Evolutionary conservation across 2,113 vertebrate genomes (phyloP).

Genomic region (Phalacrocorax carbo): DNA sequence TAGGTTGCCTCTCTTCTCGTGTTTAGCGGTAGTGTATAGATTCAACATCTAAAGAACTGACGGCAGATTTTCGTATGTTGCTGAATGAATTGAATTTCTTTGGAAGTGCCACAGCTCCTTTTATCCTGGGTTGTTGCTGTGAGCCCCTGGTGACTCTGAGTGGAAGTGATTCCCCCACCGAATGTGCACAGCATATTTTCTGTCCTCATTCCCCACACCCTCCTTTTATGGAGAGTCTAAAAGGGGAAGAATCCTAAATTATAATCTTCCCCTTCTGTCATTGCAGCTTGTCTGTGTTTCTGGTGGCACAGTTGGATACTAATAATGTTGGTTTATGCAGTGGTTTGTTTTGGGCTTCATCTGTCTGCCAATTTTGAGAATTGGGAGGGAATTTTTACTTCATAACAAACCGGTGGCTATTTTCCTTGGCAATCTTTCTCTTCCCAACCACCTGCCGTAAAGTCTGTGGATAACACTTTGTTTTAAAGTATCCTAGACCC

Average conservation of each 20-base stretch:
- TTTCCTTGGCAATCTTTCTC: slow-evolving; percentile 3
- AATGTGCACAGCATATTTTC: neutral
- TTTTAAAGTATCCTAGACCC: neutral
- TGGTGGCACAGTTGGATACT: neutral
- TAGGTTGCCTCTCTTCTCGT: neutral
- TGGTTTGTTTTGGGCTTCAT: neutral
- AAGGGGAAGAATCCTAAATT: neutral
- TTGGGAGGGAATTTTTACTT: neutral
- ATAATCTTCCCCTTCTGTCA: neutral
- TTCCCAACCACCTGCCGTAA: neutral
- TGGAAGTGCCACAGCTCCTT: neutral
- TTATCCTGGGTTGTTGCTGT: neutral
- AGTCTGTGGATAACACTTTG: neutral
- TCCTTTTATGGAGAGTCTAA: neutral
- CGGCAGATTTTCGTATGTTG: fast-evolving
- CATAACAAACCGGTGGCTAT: neutral
- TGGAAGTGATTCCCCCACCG: neutral
- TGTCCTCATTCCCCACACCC: neutral
- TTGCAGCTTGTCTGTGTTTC: neutral
- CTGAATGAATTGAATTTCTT: neutral
- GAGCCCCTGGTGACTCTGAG: neutral
- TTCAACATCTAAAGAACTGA: neutral
- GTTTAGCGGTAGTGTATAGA: fast-evolving
- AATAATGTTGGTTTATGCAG: neutral
- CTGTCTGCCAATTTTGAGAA: neutral